Evolutionary conservation across 2,113 vertebrate genomes (phyloP).

Genomic region (Spea multiplicata): DNA sequence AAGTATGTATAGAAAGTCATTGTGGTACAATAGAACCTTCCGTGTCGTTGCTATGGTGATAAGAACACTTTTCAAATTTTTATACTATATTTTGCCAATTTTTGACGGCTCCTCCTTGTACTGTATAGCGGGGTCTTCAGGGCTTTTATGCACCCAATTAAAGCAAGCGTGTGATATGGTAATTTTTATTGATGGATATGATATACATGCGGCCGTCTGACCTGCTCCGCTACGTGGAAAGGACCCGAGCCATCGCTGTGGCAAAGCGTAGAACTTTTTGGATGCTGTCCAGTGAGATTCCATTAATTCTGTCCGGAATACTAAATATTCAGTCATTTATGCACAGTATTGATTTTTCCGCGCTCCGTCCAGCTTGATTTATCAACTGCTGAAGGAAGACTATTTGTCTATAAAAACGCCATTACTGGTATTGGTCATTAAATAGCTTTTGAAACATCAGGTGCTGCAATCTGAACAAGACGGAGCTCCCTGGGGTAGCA

Average conservation of each 20-base stretch:
- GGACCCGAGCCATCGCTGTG: background rate
- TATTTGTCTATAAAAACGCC: conserved; percentile 44
- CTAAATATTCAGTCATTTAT: conserved; percentile 26
- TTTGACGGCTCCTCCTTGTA: no score
- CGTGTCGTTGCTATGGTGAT: no score
- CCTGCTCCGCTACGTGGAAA: background rate
- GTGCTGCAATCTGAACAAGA: background rate
- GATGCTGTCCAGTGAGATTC: conserved; percentile 1
- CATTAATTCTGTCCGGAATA: conserved; percentile 6
- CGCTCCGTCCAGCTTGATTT: conserved; percentile 30
- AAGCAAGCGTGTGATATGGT: no score
- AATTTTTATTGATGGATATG: no score
- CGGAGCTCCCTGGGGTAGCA: background rate
- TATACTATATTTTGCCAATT: no score
- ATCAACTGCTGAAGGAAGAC: conserved; percentile 31
- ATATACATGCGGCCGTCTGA: background rate
- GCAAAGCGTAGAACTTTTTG: background rate
- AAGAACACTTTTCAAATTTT: no score
- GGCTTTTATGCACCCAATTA: no score
- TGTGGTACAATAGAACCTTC: no score
- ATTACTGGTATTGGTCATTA: conserved; percentile 37
- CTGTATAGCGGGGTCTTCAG: no score
- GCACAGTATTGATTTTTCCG: conserved; percentile 30
- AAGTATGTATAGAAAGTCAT: no score
- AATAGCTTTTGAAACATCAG: conserved; percentile 33